Base-by-base conservation (phyloP, 2,113 vertebrate species). In the Dasyornis broadbenti region DNA sequence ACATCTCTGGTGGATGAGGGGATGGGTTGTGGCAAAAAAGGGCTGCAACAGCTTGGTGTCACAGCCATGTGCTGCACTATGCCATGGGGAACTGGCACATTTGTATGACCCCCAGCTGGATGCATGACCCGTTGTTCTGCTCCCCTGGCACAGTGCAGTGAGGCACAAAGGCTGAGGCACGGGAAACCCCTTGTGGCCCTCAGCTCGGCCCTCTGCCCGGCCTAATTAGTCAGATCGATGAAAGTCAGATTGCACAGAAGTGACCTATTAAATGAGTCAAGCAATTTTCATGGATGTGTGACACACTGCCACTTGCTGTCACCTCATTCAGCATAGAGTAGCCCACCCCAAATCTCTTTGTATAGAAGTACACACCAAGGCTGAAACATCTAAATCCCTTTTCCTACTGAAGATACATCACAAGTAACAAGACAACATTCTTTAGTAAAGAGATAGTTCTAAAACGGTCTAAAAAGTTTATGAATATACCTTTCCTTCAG, bases 401-500 rank as follows among this genome's bases (percentile, higher is more conserved):
- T 71, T 82, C 19, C 13, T 44, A 15, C 21, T 61, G 42, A 80
- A 73, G 27, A 33, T 23, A 20, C 27, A 42, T 42, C 27, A 53
- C 8, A 81, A 63, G 31, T 30, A 73, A 84, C 7, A 49, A 82
- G 21, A 61, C 6, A 49, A 2, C 19, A 49, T 53, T 81, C 40
- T 59, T 83, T 56, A 94, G 94, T 59, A 97, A 86, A 95, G 6
- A 65, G n/a, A 47, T 42, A 54, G 65, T 82, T 95, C 50, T 33
- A 54, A 49, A 49, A 49, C 47, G 23, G 47, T 85, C 37, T 12
- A 45, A 30, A 66, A 69, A 2, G 1, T 47, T 87, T 82, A 21
- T 92, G 40, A 93, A 82, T 94, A 81, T 81, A 92, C 35, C 19
- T 5, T 92, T 96, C 31, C 77, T 92, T 95, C 80, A 92, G 63